Percentiles rank a stretch among this genome's conserved stretches.
Conservation (phyloP, 2,797 vertebrate genomes). For the Muscicapa striata region DNA sequence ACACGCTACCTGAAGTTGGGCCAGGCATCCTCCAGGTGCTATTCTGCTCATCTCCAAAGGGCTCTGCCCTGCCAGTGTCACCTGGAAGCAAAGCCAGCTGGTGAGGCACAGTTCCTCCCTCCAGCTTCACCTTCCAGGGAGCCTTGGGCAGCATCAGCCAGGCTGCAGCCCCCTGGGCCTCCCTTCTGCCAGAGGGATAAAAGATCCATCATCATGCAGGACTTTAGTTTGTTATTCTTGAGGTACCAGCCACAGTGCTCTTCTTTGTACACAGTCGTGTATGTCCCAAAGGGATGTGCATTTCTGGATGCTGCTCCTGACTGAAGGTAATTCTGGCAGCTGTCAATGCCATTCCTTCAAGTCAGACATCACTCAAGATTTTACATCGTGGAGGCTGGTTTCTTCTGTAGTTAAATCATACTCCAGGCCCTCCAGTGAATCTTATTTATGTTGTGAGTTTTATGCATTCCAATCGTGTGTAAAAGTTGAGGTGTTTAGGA, state of each 20-base stretch:
- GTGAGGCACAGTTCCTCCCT: neutral
- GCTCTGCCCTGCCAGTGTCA: neutral
- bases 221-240: neutral
- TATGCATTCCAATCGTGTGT: neutral
- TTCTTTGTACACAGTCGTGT: neutral
- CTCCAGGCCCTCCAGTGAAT: neutral
- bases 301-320: neutral
- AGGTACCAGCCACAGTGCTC: neutral
- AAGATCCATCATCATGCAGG: neutral
- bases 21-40: neutral
- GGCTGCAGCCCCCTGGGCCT: neutral
- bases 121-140: neutral
- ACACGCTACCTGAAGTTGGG: neutral
- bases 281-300: neutral
- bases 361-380: neutral
- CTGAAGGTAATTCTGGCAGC: neutral
- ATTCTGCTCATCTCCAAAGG: neutral
- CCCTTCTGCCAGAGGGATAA: neutral
- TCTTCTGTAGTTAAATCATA: neutral
- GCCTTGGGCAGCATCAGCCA: neutral
- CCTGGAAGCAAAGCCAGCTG: neutral
- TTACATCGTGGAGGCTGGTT: neutral
- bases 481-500: neutral
- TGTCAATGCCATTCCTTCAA: neutral
- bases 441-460: neutral